Evolutionary conservation across 2,113 vertebrate genomes (phyloP).

Genomic region (Ciconia maguari): DNA sequence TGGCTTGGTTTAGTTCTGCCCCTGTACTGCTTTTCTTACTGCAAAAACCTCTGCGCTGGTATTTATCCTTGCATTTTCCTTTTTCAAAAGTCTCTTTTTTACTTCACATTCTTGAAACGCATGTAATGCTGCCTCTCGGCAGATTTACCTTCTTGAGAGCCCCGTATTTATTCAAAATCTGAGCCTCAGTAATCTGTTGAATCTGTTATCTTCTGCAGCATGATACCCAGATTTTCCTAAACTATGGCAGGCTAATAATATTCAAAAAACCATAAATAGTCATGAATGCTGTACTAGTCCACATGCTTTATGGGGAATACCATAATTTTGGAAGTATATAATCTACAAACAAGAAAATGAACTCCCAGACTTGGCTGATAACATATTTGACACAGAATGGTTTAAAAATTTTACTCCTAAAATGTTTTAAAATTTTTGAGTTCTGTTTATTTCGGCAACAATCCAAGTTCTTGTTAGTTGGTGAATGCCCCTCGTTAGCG

Average conservation of each 20-base stretch:
- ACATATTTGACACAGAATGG: not conserved
- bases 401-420: not conserved
- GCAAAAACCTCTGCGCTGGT: not conserved
- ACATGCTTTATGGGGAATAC: not conserved
- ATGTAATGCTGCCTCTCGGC: not conserved
- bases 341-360: not conserved
- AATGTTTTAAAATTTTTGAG: not conserved
- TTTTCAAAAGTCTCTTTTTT: not conserved
- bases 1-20: not conserved
- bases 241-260: not conserved
- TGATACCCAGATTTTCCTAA: not conserved
- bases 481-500: fast-evolving
- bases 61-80: not conserved
- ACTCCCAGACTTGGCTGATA: not conserved
- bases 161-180: not conserved
- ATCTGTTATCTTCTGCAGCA: not conserved
- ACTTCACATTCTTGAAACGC: not conserved
- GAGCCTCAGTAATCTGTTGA: not conserved
- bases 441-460: not conserved
- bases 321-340: not conserved
- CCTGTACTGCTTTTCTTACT: not conserved
- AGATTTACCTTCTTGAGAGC: not conserved
- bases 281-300: not conserved
- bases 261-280: not conserved
- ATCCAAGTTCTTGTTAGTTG: not conserved